Evolutionary conservation across 2,888 invertebrate genomes (phyloP), one percentile per base, ranked within the genome.

Genomic region (Mystacides longicornis): DNA sequence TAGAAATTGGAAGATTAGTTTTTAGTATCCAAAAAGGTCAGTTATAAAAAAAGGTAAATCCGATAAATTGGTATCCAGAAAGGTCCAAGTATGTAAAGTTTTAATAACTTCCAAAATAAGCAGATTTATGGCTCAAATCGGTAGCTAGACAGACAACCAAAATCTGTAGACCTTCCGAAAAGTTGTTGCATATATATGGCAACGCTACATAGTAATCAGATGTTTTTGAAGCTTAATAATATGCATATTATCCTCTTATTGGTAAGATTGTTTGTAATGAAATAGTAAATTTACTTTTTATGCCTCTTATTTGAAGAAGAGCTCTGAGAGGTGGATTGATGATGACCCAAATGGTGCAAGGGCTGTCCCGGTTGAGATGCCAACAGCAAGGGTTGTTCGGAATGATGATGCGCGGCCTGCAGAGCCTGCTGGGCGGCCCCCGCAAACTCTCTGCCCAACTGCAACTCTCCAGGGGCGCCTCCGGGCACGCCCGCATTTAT

Each of bases 391-490:
- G 51, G 33, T 3, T 49, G 27, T 11, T 21, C 42, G n/a, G 31
- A 45, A 80, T 83, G 80, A 48, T 74, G 73, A 65, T 81, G 85
- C 62, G 82, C 84, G 5, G 84, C 83, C 63, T 85, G 87, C 51
- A 86, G 75, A 0, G 86, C 83, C 55, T 83, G 86, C 68, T 86
- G 88, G 1, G 85, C 83, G 1, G 86, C 85, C 2, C 85, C 83
- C 5, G 86, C 83, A 55, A 86, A 73, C 66, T 87, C 89, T 57
- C 84, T 75, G 22, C 85, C 85, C 55, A 86, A 82, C 65, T 83
- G 81, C 59, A 85, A 81, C 56, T 87, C 87, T 58, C 81, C 79
- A 4, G 52, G 50, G 11, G 77, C 79, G 2, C 66, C 68, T 2
- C 80, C 79, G 1, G 85, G 81, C 47, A 84, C 82, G 3, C 79